Evolutionary conservation across 92 coral and sea anemone genomes (phyloP).

Genomic region (Parazoanthus swiftii): DNA sequence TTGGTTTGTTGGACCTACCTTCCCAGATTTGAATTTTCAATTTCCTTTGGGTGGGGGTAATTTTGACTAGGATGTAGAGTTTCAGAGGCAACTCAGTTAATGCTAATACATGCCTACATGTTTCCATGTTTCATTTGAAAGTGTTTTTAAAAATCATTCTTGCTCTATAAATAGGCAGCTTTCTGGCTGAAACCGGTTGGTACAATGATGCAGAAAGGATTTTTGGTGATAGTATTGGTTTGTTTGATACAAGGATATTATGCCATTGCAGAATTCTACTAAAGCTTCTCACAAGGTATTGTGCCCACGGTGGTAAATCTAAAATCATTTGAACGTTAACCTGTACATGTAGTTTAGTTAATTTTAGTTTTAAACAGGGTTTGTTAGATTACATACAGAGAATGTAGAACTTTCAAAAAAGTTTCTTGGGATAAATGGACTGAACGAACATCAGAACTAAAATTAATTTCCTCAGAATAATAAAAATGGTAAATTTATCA

Average conservation of each 20-base stretch:
- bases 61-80: too few relatives aligned
- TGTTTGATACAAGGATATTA: slow-evolving; percentile 72
- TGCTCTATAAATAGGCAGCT: slow-evolving; percentile 65
- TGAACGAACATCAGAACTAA: too few relatives aligned
- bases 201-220: slow-evolving; percentile 83
- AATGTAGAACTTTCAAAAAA: neutral
- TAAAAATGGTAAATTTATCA: too few relatives aligned
- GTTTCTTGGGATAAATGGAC: too few relatives aligned
- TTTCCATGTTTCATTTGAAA: neutral
- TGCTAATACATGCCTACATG: neutral
- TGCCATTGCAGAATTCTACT: slow-evolving; percentile 75
- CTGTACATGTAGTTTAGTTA: neutral
- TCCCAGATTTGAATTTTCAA: too few relatives aligned
- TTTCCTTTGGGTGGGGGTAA: too few relatives aligned
- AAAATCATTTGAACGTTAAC: neutral
- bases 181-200: slow-evolving; percentile 94
- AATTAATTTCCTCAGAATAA: too few relatives aligned
- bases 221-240: slow-evolving; percentile 59
- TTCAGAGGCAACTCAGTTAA: neutral
- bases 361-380: too few relatives aligned
- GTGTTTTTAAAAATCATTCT: neutral
- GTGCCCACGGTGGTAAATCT: neutral
- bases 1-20: too few relatives aligned
- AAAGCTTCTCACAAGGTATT: slow-evolving; percentile 78
- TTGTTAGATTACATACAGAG: too few relatives aligned